A percentile compares a stretch with the other conserved stretches of the same genome.
These are phyloP conservation scores for Drosophila seclusa DNA, from an alignment of 2,888 invertebrate genomes.

Conservation along the genomic window DNA sequence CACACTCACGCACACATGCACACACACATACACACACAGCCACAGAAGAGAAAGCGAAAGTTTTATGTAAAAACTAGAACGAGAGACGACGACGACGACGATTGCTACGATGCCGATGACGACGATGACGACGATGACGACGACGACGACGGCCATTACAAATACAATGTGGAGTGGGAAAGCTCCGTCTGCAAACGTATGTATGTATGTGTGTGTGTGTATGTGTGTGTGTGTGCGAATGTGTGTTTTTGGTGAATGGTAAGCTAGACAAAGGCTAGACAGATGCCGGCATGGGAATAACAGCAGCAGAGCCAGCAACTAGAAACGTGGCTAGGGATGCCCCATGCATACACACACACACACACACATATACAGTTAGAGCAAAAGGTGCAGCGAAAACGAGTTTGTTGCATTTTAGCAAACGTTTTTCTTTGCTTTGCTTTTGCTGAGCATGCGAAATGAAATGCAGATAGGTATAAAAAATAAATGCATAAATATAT, in stretches of 20 bases:
- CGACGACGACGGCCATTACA: slow-evolving; percentile 58
- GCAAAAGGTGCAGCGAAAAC: slow-evolving; percentile 16
- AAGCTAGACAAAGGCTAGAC: slow-evolving; percentile 75
- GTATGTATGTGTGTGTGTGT: not conserved
- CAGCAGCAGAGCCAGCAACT: slow-evolving; percentile 15
- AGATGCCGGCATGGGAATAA: slow-evolving; percentile 31
- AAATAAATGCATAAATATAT: not conserved
- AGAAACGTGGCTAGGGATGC: slow-evolving; percentile 5
- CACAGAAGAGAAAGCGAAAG: slow-evolving; percentile 69
- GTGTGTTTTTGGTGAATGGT: slow-evolving; percentile 16
- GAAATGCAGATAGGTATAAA: not conserved
- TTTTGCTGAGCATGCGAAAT: not conserved
- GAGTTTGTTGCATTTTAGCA: slow-evolving; percentile 11
- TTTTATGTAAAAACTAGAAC: slow-evolving; percentile 76
- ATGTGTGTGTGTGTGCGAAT: slow-evolving; percentile 13
- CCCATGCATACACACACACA: not conserved
- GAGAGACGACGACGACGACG: slow-evolving; percentile 44
- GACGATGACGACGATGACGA: slow-evolving; percentile 9
- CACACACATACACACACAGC: slow-evolving; percentile 22
- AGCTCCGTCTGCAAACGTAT: slow-evolving; percentile 22
- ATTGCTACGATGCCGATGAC: slow-evolving; percentile 28
- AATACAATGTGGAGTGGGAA: slow-evolving; percentile 47
- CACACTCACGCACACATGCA: slow-evolving; percentile 16
- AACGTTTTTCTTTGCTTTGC: slow-evolving; percentile 1
- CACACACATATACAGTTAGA: slow-evolving; percentile 5